These are phyloP conservation scores for Anguilla megastoma DNA, from an alignment of 2,797 vertebrate species.

Conservation along the genomic window DNA sequence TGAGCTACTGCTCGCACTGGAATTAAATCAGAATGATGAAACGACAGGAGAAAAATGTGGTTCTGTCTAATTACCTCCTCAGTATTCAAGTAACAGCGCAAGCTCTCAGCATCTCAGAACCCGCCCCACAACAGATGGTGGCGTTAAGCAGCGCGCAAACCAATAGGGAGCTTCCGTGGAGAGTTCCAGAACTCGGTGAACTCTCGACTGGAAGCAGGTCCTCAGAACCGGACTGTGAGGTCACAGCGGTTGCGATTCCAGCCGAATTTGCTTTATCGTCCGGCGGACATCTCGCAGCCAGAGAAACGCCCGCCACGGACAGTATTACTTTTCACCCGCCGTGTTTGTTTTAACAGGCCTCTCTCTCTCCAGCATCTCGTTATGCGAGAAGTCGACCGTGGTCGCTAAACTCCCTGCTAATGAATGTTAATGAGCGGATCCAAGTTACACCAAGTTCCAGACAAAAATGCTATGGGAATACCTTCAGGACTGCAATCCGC, in stretches of 20 bases:
- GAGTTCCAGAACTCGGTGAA: neutral
- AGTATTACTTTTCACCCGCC: neutral
- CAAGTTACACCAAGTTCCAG: neutral
- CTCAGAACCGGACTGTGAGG: neutral
- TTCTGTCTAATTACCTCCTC: neutral
- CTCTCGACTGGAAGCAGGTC: neutral
- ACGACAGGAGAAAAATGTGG: neutral
- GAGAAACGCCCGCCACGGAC: neutral
- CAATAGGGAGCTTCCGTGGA: neutral
- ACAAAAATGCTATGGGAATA: neutral
- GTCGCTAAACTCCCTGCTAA: neutral
- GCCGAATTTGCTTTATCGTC: constrained; percentile 1
- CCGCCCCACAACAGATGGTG: neutral
- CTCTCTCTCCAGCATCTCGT: neutral
- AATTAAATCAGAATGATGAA: neutral
- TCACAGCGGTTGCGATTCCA: neutral
- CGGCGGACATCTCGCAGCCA: neutral
- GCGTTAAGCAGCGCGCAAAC: neutral
- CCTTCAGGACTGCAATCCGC: constrained; percentile 35
- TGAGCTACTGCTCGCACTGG: neutral
- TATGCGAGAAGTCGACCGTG: neutral
- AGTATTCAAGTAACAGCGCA: neutral
- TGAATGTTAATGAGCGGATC: neutral
- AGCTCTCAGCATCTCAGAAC: neutral
- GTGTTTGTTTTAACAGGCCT: constrained; percentile 8